Conservation (phyloP, 1,140 invertebrate genomes). For the Lasioglossum baleicum region DNA sequence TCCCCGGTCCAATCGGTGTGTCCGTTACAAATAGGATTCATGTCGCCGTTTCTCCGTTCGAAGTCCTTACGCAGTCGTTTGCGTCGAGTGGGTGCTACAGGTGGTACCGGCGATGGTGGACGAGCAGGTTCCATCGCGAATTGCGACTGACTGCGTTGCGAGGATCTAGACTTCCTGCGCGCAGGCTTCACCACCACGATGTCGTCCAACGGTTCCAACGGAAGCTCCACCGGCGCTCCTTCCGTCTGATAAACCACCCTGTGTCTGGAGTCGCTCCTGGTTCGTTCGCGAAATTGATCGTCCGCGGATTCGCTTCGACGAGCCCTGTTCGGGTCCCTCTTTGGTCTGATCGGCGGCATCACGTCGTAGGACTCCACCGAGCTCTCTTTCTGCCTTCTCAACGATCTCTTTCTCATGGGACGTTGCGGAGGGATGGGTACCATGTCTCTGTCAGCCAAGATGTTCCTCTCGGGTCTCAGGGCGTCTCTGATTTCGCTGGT, state of each 20-base stretch:
- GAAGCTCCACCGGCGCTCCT: slow-evolving; percentile 35
- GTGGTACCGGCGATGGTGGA: not conserved
- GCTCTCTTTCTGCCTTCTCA: slow-evolving; percentile 69
- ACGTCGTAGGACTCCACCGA: slow-evolving; percentile 54
- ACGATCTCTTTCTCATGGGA: slow-evolving; percentile 68
- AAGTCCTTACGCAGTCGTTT: slow-evolving; percentile 60
- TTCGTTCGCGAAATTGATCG: slow-evolving; percentile 52
- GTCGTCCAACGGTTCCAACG: slow-evolving; percentile 71
- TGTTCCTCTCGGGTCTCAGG: slow-evolving; percentile 83
- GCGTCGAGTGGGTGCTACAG: slow-evolving; percentile 67
- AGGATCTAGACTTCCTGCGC: slow-evolving; percentile 72
- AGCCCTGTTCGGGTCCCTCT: slow-evolving; percentile 63
- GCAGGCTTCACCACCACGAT: slow-evolving; percentile 76
- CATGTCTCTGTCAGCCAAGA: slow-evolving; percentile 78
- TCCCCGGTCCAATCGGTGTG: slow-evolving; percentile 38
- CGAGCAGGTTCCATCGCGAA: slow-evolving; percentile 25
- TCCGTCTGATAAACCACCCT: slow-evolving; percentile 74
- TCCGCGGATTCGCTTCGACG: slow-evolving; percentile 71
- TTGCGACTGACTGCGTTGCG: slow-evolving; percentile 58
- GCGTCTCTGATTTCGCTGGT: slow-evolving; percentile 89
- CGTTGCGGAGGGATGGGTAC: slow-evolving; percentile 62
- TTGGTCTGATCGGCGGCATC: slow-evolving; percentile 65
- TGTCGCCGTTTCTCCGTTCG: slow-evolving; percentile 43
- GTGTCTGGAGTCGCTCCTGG: slow-evolving; percentile 67
- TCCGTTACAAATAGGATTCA: slow-evolving; percentile 67